Conservation (phyloP, 37 sponge, comb jelly and placozoan genomes). For the Cladorhizidae sp. region DNA sequence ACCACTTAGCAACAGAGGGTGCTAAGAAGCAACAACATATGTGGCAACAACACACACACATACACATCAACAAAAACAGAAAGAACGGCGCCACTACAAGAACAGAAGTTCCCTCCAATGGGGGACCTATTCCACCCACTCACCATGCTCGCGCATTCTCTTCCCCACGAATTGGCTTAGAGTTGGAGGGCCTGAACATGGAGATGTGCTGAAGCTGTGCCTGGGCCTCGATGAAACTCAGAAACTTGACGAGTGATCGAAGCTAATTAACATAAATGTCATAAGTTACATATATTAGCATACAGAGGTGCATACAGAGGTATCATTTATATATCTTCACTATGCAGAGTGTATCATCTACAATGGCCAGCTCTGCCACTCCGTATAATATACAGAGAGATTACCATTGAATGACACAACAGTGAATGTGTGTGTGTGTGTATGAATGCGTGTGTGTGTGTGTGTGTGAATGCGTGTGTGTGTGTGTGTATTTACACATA, state of each 20-base stretch:
- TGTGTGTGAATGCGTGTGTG: no score
- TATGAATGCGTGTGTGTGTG: no score
- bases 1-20: no score
- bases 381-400: no score
- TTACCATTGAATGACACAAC: not conserved
- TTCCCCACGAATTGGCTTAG: not conserved
- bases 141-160: not conserved
- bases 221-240: conserved; percentile 1
- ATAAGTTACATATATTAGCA: not conserved
- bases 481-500: no score
- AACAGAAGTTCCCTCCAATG: not conserved
- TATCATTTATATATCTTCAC: no score
- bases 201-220: not conserved
- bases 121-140: no score
- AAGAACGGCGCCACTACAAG: not conserved
- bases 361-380: no score
- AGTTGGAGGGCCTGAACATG: not conserved
- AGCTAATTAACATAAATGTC: not conserved
- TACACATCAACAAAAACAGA: no score
- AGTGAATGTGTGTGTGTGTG: not conserved
- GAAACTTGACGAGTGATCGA: not conserved
- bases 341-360: no score
- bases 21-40: no score
- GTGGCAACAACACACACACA: no score
- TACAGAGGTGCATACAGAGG: not conserved